phyloP scores from a whole-genome alignment of 1,140 invertebrate genomes.

The Orius laevigatus region DNA sequence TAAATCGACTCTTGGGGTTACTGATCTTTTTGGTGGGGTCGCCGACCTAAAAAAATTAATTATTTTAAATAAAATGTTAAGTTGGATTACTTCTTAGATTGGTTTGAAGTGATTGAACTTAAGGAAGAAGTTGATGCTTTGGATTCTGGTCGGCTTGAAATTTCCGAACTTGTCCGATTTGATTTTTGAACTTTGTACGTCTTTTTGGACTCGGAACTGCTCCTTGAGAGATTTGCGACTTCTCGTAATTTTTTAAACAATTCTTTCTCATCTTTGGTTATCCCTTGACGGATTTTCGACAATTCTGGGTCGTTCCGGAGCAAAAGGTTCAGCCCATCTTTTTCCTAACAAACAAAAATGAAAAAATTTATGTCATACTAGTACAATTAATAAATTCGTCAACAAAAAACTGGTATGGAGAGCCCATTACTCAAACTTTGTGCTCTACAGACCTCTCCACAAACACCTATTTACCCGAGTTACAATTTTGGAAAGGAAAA shows the following conservation, averaged over 20 bases:
- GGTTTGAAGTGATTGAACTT: no score
- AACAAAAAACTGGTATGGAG: no score
- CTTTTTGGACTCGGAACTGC: background rate
- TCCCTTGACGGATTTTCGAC: background rate
- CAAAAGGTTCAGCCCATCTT: conserved; percentile 1
- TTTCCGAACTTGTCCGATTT: background rate
- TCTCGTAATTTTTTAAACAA: background rate
- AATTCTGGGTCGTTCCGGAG: conserved; percentile 1
- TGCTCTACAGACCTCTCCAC: no score
- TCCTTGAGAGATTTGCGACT: background rate
- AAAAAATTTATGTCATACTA: no score
- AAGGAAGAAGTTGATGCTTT: no score
- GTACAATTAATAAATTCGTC: no score
- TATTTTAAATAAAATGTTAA: no score
- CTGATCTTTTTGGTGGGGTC: background rate
- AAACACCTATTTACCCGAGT: no score
- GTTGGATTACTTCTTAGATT: no score
- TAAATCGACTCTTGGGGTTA: background rate
- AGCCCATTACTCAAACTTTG: no score
- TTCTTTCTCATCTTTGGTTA: background rate
- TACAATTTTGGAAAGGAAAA: no score
- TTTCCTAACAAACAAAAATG: background rate
- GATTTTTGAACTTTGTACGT: background rate
- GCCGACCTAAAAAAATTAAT: background rate
- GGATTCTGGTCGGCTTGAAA: background rate